Evolutionary conservation across 2,113 vertebrate genomes (phyloP).

Genomic region (Cettia cetti): DNA sequence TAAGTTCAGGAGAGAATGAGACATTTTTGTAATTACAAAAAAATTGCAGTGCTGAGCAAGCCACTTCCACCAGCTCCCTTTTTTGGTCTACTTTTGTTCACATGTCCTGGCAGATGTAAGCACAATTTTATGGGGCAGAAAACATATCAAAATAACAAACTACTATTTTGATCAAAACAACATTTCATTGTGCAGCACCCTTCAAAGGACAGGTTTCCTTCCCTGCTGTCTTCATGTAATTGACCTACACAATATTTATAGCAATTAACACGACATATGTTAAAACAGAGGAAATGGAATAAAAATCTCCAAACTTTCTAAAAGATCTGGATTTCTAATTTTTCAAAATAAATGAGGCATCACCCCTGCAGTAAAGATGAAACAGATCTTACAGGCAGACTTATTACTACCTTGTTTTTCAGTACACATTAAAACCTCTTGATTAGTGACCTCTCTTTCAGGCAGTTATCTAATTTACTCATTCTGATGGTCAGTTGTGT

Average conservation of each 20-base stretch:
- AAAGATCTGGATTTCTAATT: neutral
- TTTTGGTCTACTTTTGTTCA: neutral
- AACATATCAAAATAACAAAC: neutral
- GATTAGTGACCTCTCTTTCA: neutral
- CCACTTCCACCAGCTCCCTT: neutral
- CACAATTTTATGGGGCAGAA: neutral
- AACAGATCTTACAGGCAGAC: neutral
- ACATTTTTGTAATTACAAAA: neutral
- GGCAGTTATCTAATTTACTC: neutral
- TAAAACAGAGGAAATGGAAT: neutral
- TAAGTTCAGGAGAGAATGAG: neutral
- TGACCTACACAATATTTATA: neutral
- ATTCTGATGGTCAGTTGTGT: neutral
- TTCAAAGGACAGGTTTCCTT: neutral
- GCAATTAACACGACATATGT: fast-evolving
- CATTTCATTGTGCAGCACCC: neutral
- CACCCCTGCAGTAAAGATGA: neutral
- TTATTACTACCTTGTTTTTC: neutral
- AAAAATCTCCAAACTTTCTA: neutral
- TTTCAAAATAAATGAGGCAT: neutral
- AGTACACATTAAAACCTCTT: neutral
- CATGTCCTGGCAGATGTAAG: fast-evolving
- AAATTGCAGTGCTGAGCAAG: neutral
- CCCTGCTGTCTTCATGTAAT: neutral
- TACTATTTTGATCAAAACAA: neutral